A percentile compares a stretch with the other conserved stretches of the same genome.
These are phyloP conservation scores for Orientallactaga bullata DNA, from an alignment of 2,113 vertebrate species.

Conservation along the genomic window DNA sequence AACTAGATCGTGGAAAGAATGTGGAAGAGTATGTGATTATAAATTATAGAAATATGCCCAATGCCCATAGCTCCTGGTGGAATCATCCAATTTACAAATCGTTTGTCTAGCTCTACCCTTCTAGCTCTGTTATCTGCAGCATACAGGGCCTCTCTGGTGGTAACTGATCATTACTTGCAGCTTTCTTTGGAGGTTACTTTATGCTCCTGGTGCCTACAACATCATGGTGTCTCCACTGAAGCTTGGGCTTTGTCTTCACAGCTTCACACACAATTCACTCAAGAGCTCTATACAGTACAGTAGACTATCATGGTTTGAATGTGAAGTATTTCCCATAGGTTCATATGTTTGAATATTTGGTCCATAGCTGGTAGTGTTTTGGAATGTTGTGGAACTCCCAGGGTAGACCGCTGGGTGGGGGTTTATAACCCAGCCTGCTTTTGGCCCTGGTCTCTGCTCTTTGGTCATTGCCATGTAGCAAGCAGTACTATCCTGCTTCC, in stretches of 20 bases:
- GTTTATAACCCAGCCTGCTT: background rate
- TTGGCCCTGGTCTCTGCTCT: background rate
- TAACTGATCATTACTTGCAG: no score
- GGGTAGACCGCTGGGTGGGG: rapidly evolving
- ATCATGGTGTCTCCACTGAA: no score
- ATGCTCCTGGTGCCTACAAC: no score
- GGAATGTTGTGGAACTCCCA: background rate
- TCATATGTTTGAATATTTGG: background rate
- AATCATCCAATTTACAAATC: no score
- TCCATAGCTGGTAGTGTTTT: background rate
- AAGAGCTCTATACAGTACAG: no score
- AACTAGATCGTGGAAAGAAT: background rate
- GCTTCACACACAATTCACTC: no score
- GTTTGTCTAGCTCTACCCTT: no score
- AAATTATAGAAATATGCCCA: no score
- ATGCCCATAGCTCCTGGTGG: background rate
- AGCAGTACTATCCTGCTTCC: background rate
- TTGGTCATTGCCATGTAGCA: background rate
- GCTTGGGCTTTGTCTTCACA: no score
- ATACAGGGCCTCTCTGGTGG: no score
- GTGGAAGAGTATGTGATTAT: background rate
- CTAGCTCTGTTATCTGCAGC: no score
- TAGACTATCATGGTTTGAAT: background rate
- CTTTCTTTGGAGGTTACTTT: no score
- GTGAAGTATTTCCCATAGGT: background rate